Evolutionary conservation across 2,113 vertebrate species (phyloP).

Genomic region (Hucho hucho): DNA sequence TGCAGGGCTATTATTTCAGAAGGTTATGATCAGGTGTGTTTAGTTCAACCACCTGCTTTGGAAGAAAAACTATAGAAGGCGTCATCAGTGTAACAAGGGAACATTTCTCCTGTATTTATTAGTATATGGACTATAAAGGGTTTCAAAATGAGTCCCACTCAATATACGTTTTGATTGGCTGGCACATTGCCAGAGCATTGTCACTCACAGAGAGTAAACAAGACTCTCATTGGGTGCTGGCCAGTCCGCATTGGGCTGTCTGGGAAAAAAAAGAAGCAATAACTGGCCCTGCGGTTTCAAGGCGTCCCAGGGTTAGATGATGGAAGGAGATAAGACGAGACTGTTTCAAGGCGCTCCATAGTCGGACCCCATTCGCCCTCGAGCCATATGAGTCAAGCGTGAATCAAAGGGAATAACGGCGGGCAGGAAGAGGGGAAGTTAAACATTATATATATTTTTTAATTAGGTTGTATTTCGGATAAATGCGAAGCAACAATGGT

Average conservation of each 20-base stretch:
- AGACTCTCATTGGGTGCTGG: constrained; percentile 92
- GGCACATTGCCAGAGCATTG: constrained; percentile 81
- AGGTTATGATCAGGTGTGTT: neutral
- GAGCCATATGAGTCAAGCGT: constrained; percentile 83
- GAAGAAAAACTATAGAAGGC: neutral
- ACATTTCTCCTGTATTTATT: neutral
- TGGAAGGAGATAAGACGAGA: constrained; percentile 86
- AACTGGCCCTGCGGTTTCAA: constrained; percentile 92
- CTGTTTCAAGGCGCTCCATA: constrained; percentile 88
- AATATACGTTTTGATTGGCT: constrained; percentile 78
- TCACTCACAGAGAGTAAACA: constrained; percentile 97
- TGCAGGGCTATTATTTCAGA: neutral
- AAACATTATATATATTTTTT: constrained; percentile 72
- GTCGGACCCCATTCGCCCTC: constrained; percentile 81
- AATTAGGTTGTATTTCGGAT: constrained; percentile 69
- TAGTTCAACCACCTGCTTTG: neutral
- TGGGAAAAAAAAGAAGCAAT: constrained; percentile 86
- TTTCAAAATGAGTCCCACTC: constrained; percentile 31
- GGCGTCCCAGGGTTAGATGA: constrained; percentile 84
- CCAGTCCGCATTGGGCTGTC: constrained; percentile 91
- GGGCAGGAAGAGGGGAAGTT: constrained; percentile 66
- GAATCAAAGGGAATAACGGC: constrained; percentile 85
- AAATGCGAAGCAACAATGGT: constrained; percentile 45
- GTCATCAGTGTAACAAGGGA: neutral
- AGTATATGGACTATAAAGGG: neutral